These are phyloP conservation scores for Cephalopachus bancanus DNA, from an alignment of 2,797 vertebrate species.

Conservation along the genomic window DNA sequence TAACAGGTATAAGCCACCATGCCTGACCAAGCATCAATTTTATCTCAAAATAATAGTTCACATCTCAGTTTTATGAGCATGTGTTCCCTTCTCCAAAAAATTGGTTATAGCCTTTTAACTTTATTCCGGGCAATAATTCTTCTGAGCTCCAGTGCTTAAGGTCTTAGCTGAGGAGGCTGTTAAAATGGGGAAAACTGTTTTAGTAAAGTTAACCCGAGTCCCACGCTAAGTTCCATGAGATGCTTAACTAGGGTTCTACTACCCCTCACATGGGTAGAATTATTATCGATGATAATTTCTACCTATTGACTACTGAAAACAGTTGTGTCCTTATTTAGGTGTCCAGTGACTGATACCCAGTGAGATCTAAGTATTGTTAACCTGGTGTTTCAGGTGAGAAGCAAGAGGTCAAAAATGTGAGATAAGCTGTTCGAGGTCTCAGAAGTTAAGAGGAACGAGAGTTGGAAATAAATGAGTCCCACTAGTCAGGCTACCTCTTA, in stretches of 20 bases:
- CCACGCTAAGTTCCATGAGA: neutral
- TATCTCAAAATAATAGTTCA: neutral
- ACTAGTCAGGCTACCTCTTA: neutral
- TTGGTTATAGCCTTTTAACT: neutral
- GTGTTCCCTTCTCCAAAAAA: neutral
- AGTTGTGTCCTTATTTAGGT: neutral
- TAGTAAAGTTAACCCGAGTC: neutral
- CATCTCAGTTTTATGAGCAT: neutral
- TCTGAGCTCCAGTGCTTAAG: neutral
- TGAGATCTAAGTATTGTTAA: neutral
- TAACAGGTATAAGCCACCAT: too few species aligned
- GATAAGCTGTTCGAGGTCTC: neutral
- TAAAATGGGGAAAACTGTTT: neutral
- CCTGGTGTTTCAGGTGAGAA: neutral
- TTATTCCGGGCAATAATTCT: conserved; percentile 14
- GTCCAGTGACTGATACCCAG: neutral
- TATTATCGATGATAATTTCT: neutral
- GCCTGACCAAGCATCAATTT: neutral
- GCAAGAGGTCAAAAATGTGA: neutral
- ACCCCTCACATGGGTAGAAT: neutral
- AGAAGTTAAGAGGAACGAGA: neutral
- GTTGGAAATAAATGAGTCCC: neutral
- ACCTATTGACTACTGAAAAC: neutral
- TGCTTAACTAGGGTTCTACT: neutral
- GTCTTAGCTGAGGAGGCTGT: neutral